Base-by-base conservation (phyloP, 2,797 vertebrate genomes). In the Borostomias antarcticus region DNA sequence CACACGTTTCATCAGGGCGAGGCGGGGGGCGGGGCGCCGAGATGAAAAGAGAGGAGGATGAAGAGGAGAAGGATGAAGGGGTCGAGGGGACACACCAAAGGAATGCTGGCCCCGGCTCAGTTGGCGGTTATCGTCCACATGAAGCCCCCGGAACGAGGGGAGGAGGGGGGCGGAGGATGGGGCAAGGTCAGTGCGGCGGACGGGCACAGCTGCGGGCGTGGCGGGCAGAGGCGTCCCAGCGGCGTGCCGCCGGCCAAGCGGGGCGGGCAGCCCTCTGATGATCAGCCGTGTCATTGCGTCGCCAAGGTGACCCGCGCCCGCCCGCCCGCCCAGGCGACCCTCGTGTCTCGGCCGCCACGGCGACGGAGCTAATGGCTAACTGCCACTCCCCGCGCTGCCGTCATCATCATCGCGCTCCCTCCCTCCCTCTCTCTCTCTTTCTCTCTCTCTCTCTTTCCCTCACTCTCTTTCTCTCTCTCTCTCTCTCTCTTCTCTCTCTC, bases 291-390 rank as follows among this genome's bases (percentile, higher is more conserved):
- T 88, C 81, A 78, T 82, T 82, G 79, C 81, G 76, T 88, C 70
- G 77, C 62, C 69, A 89, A 90, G 87, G 88, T 91, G 86, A 91
- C 89, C 87, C 72, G 19, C 53, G 64, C 40, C n/a, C n/a, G n/a
- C n/a, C n/a, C n/a, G n/a, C n/a, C n/a, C 75, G 43, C 80, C 76
- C 80, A 81, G 69, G 75, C 67, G 57, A 64, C 66, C 35, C 57
- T 69, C 72, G 35, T 51, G 72, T 64, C 76, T 70, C 77, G 48
- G 61, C 57, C 35, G 66, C 70, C 2, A 54, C 64, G 62, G 61
- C 63, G 64, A 25, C 21, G 1, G n/a, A n/a, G 56, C 51, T 60
- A 56, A 68, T 40, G 72, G 75, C 70, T 56, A 69, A 68, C 57
- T 58, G 56, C 43, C 26, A 1, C 59, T 62, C 59, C 59, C 59